Percentiles rank a stretch among this genome's conserved stretches.
Conservation (phyloP, 2,888 invertebrate species). For the Hofmannophila pseudospretella region DNA sequence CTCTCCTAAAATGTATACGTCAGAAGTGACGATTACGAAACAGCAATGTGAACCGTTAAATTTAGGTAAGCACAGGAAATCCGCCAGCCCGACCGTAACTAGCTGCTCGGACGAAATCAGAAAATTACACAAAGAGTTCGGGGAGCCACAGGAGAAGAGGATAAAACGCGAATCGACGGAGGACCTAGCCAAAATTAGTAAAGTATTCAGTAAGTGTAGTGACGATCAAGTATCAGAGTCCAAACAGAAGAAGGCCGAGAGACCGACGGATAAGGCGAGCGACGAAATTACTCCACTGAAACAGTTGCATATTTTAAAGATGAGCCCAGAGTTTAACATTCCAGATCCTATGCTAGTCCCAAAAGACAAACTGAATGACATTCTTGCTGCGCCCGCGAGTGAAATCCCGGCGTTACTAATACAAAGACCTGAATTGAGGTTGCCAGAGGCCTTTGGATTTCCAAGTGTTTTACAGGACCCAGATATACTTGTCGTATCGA, state of each 20-base stretch:
- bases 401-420: constrained; percentile 87
- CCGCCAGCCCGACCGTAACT: constrained; percentile 84
- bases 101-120: constrained; percentile 85
- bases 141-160: constrained; percentile 67
- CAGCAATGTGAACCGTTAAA: constrained; percentile 83
- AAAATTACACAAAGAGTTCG: constrained; percentile 72
- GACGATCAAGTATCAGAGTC: constrained; percentile 35
- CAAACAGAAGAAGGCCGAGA: constrained; percentile 43
- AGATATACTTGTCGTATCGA: constrained; percentile 86
- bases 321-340: constrained; percentile 82
- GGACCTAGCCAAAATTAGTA: constrained; percentile 56
- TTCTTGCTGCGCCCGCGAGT: constrained; percentile 83
- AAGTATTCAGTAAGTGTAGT: constrained; percentile 52
- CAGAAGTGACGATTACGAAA: constrained; percentile 74
- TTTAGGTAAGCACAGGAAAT: constrained; percentile 82
- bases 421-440: constrained; percentile 83
- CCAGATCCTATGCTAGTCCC: constrained; percentile 91
- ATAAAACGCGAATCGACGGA: constrained; percentile 52
- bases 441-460: constrained; percentile 85
- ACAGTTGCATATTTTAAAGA: constrained; percentile 83
- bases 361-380: constrained; percentile 83
- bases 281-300: constrained; percentile 81
- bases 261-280: constrained; percentile 32
- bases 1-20: constrained; percentile 77
- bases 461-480: constrained; percentile 86